Conservation (phyloP, 2,113 vertebrate species). For the Datnioides undecimradiatus region DNA sequence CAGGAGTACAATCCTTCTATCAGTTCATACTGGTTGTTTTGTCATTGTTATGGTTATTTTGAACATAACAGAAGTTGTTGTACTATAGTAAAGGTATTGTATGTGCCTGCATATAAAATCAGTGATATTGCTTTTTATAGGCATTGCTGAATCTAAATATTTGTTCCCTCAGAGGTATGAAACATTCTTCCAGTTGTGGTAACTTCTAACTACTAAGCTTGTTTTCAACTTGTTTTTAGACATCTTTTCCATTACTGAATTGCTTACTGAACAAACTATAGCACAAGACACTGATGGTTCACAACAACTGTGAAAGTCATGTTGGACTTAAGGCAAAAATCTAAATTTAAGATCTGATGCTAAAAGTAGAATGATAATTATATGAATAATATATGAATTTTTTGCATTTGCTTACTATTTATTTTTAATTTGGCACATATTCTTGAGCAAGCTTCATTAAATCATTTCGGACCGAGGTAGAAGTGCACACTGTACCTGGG, state of each 20-base stretch:
- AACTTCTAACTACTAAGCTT: constrained; percentile 67
- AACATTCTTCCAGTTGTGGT: constrained; percentile 77
- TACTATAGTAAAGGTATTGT: constrained; percentile 82
- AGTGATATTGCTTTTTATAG: constrained; percentile 80
- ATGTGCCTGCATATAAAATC: constrained; percentile 83
- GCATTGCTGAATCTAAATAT: constrained; percentile 79
- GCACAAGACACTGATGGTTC: constrained; percentile 81
- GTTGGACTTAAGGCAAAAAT: constrained; percentile 55
- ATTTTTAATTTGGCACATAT: constrained; percentile 74
- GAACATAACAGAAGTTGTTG: constrained; percentile 78
- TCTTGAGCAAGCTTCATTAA: constrained; percentile 48
- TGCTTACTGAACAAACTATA: constrained; percentile 78
- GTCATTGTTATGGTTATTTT: constrained; percentile 79
- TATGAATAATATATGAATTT: constrained; percentile 71
- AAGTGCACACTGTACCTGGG: constrained; percentile 60
- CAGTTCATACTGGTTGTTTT: constrained; percentile 75
- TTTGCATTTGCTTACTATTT: constrained; percentile 73
- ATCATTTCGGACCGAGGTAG: constrained; percentile 51
- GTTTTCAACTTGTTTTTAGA: constrained; percentile 68
- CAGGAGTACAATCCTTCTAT: constrained; percentile 82
- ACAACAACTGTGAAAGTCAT: constrained; percentile 70
- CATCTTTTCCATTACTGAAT: constrained; percentile 70
- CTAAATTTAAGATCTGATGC: constrained; percentile 52
- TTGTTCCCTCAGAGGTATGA: constrained; percentile 77
- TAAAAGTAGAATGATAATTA: constrained; percentile 64